phyloP scores from a whole-genome alignment of 2,113 vertebrate genomes.

The Struthio camelus region DNA sequence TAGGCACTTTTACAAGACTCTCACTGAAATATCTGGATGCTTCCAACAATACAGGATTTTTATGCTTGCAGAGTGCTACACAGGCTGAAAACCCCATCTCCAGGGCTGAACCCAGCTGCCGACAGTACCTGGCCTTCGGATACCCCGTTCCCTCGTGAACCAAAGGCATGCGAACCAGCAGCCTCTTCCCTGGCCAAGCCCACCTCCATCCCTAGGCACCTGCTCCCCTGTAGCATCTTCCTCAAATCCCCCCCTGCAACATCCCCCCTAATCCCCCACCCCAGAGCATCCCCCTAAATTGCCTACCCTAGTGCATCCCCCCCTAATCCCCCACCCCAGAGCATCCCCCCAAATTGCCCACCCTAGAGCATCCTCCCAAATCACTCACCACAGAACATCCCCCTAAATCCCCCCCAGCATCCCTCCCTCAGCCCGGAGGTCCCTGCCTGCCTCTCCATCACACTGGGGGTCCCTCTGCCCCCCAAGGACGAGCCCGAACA shows the following conservation, averaged over 20 bases:
- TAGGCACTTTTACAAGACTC: neutral
- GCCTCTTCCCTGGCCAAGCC: neutral
- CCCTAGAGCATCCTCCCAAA: neutral
- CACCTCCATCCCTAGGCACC: neutral
- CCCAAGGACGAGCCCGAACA: no score
- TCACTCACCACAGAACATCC: neutral
- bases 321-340: neutral
- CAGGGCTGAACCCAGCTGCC: neutral
- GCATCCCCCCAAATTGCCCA: neutral
- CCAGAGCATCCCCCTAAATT: neutral
- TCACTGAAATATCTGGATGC: neutral
- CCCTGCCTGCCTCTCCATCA: no score
- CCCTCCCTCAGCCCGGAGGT: no score
- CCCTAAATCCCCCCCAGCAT: neutral
- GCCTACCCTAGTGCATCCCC: neutral
- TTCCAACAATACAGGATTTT: neutral
- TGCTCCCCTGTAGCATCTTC: neutral
- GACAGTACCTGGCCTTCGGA: neutral
- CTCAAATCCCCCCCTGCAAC: neutral
- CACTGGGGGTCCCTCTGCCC: no score
- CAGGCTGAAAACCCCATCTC: neutral
- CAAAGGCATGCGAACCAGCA: neutral
- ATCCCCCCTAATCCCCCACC: neutral
- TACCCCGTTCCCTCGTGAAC: neutral
- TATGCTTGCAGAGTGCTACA: accelerated